These are phyloP conservation scores for Oscheius sp. DNA, from an alignment of 2,888 invertebrate species.

Conservation along the genomic window DNA sequence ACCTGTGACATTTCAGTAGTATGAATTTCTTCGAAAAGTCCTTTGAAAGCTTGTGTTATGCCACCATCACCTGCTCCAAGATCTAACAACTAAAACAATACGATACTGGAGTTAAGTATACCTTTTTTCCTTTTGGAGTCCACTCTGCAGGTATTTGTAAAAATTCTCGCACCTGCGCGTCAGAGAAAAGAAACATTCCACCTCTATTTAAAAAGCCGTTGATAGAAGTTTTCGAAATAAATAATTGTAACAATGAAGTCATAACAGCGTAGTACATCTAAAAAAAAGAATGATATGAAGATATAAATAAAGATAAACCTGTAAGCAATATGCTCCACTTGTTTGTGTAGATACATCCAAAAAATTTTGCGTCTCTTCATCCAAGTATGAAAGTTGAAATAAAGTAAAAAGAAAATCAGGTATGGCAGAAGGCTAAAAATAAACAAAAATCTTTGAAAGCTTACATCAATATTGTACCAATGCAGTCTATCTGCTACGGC, in stretches of 20 bases:
- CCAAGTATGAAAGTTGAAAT: conserved; percentile 37
- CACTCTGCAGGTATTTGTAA: conserved; percentile 70
- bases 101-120: background rate
- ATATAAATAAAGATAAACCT: conserved; percentile 33
- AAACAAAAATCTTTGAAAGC: too few relatives aligned
- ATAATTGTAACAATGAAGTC: conserved; percentile 84
- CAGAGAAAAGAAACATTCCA: conserved; percentile 94
- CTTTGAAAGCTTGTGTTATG: conserved; percentile 83
- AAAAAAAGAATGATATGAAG: conserved; percentile 75
- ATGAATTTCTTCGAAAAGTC: conserved; percentile 79
- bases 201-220: conserved; percentile 83
- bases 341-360: conserved; percentile 48
- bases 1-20: conserved; percentile 87
- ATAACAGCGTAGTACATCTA: conserved; percentile 90
- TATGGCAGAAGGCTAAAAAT: background rate
- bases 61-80: conserved; percentile 95
- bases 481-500: conserved; percentile 8
- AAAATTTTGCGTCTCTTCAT: conserved; percentile 49
- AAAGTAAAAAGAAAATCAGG: conserved; percentile 8
- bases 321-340: conserved; percentile 48
- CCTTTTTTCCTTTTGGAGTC: conserved; percentile 36
- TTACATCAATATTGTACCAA: conserved; percentile 25
- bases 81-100: conserved; percentile 77
- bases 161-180: conserved; percentile 81
- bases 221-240: conserved; percentile 92